These are phyloP conservation scores for Entelurus aequoreus DNA, from an alignment of 2,113 vertebrate genomes.

Conservation along the genomic window DNA sequence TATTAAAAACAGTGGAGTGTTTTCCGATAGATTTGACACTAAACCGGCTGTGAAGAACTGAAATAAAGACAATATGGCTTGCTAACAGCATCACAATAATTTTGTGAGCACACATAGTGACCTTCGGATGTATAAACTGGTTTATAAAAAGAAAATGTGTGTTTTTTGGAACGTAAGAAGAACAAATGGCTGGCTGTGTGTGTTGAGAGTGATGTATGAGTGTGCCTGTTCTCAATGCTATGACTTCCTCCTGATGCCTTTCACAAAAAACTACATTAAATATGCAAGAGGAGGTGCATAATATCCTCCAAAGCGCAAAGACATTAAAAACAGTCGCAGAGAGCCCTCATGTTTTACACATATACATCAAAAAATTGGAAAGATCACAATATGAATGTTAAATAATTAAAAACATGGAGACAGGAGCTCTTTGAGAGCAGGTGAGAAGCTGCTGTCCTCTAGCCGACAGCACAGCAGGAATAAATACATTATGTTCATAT, in stretches of 20 bases:
- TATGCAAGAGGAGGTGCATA: slow-evolving; percentile 28
- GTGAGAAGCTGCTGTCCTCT: slow-evolving; percentile 62
- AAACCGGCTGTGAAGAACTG: slow-evolving; percentile 5
- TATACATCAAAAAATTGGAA: slow-evolving; percentile 35
- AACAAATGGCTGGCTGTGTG: neutral
- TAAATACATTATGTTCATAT: slow-evolving; percentile 68
- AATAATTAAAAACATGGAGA: slow-evolving; percentile 67
- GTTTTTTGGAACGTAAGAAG: slow-evolving; percentile 48
- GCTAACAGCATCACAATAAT: too few relatives aligned
- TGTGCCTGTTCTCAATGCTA: slow-evolving; percentile 20
- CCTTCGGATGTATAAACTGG: slow-evolving; percentile 23
- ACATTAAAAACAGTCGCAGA: slow-evolving; percentile 43
- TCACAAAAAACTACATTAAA: slow-evolving; percentile 2
- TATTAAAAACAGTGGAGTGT: neutral
- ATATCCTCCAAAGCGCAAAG: slow-evolving; percentile 30
- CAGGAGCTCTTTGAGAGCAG: slow-evolving; percentile 78
- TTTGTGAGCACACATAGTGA: neutral
- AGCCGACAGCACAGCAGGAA: slow-evolving; percentile 66
- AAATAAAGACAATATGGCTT: neutral
- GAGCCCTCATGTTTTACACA: slow-evolving; percentile 71
- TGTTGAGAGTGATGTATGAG: slow-evolving; percentile 9
- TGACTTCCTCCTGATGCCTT: slow-evolving; percentile 45
- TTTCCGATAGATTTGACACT: slow-evolving; percentile 4
- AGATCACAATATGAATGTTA: slow-evolving; percentile 69
- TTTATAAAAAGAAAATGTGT: slow-evolving; percentile 29